Evolutionary conservation across 2,888 invertebrate genomes (phyloP), one percentile per base, ranked within the genome.

Genomic region (Cheilosia variabilis): DNA sequence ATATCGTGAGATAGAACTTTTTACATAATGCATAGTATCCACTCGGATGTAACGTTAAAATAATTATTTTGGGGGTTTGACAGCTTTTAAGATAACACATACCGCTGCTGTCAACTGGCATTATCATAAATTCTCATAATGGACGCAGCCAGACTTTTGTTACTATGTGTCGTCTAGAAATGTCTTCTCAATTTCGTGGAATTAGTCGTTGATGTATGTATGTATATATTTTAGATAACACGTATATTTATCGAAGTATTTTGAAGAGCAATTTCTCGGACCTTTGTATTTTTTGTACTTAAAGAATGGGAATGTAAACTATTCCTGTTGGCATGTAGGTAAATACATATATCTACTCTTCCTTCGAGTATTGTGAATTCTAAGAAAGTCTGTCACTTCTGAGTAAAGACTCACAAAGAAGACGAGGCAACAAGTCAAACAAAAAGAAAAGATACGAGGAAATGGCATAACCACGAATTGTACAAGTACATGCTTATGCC

Each of bases 301-400:
- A 27, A 6, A 19, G 17, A 31, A 47, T 27, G 45, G 19, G 13
- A n/a, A 47, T 24, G 37, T 9, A 10, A 47, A 47, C 24, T 3
- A 27, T 24, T 43, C 19, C 22, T 27, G 27, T 43, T 24, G 47
- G 27, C 31, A 17, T n/a, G 17, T 63, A 55, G 55, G 1, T 47
- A 19, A 7, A 19, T 47, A 47, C 7, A 47, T 47, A 45, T 47
- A 22, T 50, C 37, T 47, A 62, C 55, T 55, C 55, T 62, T 62
- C 15, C 27, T 55, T 62, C 19, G 73, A 68, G 53, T 34, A 55
- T 15, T 31, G 45, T 45, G 68, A 62, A 63, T 69, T 75, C 75
- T 69, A 50, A 65, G 69, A 81, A 81, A 68, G 68, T 43, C 66
- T 62, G 47, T n/a, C 66, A 47, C 53, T 80, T 80, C 80, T 17